Evolutionary conservation across 2,113 vertebrate genomes (phyloP).

Genomic region (Collichthys lucidus): DNA sequence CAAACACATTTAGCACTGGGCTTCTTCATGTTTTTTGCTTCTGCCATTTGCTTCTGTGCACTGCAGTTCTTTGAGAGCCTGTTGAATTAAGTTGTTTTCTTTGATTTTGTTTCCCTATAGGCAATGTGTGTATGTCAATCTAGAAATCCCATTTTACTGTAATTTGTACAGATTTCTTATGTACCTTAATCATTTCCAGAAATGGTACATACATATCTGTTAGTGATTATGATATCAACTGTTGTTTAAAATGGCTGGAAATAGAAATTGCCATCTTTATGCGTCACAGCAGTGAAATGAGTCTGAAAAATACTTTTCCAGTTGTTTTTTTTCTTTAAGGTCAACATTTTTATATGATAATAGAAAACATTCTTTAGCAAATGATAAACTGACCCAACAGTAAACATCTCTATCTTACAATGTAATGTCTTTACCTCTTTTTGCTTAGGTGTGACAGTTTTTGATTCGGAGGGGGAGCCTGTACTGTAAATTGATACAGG

Average conservation of each 20-base stretch:
- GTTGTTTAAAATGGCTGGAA: neutral
- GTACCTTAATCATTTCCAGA: too few species aligned
- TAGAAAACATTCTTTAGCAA: neutral
- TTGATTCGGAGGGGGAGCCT: slow-evolving; percentile 1
- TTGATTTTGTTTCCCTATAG: neutral
- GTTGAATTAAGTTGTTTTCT: too few species aligned
- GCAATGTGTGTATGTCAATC: neutral
- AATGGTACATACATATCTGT: neutral
- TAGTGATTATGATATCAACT: neutral
- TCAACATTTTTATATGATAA: neutral
- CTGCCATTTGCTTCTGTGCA: neutral
- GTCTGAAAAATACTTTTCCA: neutral
- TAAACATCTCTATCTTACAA: neutral
- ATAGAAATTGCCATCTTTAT: neutral
- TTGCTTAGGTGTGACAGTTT: neutral
- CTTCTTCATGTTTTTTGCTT: neutral
- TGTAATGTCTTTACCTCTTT: neutral
- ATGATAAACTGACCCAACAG: neutral
- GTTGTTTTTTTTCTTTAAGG: neutral
- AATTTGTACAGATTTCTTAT: too few species aligned
- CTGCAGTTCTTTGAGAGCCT: neutral
- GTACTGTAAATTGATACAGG: slow-evolving; percentile 13
- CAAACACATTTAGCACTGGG: neutral
- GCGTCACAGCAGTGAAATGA: neutral
- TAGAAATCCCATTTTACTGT: too few species aligned